These are phyloP conservation scores for Falco cherrug DNA, from an alignment of 2,797 vertebrate genomes.

Conservation along the genomic window DNA sequence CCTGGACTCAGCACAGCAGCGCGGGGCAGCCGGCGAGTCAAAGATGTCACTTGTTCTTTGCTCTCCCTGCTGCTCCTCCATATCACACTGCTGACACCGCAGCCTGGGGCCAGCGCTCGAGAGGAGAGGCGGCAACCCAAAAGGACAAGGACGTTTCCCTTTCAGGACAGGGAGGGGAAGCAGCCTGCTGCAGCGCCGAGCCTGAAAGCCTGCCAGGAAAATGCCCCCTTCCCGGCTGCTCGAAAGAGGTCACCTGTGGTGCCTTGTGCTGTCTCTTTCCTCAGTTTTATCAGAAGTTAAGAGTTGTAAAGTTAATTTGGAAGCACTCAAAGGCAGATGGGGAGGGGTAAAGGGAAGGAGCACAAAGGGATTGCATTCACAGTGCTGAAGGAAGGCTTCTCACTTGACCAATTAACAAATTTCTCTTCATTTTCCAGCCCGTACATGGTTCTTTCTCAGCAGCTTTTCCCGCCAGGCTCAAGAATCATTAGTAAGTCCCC, in stretches of 20 bases:
- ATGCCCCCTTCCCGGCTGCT: neutral
- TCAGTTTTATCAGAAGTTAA: neutral
- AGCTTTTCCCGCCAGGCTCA: neutral
- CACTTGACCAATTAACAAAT: neutral
- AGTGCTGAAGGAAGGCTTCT: neutral
- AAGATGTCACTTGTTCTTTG: neutral
- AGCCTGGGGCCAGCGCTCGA: neutral
- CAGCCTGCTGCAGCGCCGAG: rapidly evolving
- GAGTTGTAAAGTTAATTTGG: neutral
- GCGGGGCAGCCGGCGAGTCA: neutral
- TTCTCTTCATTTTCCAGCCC: neutral
- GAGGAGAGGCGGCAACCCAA: neutral
- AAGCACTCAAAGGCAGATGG: neutral
- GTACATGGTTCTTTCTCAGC: neutral
- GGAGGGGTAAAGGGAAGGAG: neutral
- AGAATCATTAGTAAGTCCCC: neutral
- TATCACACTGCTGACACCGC: neutral
- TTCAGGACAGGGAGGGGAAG: neutral
- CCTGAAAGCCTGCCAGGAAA: neutral
- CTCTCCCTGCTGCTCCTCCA: conserved; percentile 29
- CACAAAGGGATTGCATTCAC: neutral
- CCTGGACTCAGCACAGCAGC: conserved; percentile 9
- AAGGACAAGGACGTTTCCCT: neutral
- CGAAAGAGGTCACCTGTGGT: neutral
- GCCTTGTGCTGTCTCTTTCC: neutral